Base-by-base conservation (phyloP, 2,113 vertebrate genomes). In the Dicerorhinus sumatrensis region DNA sequence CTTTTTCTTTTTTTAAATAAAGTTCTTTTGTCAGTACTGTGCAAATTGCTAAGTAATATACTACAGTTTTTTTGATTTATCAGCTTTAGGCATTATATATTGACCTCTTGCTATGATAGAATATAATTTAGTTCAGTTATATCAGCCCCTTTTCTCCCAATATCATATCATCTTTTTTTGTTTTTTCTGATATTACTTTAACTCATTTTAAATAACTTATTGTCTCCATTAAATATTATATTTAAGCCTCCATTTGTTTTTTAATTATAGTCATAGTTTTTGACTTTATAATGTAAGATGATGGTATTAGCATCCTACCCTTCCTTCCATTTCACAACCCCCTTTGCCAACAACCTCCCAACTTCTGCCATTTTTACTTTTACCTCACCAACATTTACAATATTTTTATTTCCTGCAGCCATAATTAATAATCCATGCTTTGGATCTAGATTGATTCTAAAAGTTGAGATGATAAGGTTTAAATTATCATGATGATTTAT, bases 131-230 rank as follows among this genome's bases (percentile, higher is more conserved):
- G 67, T 67, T 92, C 29, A 21, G 39, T 79, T 83, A 54, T 17
- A 39, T 60, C 39, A 81, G 65, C 7, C 42, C 33, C 8, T 77
- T 93, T 84, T 83, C 27, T 86, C 18, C 29, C 33, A 51, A 21
- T 76, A 51, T 42, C 25, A 86, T 79, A 10, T 80, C 36, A 88
- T 95, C 29, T 42, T n/a, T 36, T 85, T 72, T 29, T 63, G 10
- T 81, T 91, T 96, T 83, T 17, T 17, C 20, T 23, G 51, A 75
- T 80, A 42, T 42, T 84, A 75, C 29, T 91, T 67, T 72, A 87
- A 72, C 31, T 62, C 39, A 95, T 21, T 83, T 67, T 42, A 79
- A 85, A 79, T 60, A 83, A 72, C 91, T 48, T 72, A 88, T 94
- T 86, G 80, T 8, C 23, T 90, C 23, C 25, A 80, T 73, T 82